Percentiles rank a stretch among this genome's conserved stretches.
phyloP scores from a whole-genome alignment of 1,140 invertebrate species.

The Neotoxoptera formosana region DNA sequence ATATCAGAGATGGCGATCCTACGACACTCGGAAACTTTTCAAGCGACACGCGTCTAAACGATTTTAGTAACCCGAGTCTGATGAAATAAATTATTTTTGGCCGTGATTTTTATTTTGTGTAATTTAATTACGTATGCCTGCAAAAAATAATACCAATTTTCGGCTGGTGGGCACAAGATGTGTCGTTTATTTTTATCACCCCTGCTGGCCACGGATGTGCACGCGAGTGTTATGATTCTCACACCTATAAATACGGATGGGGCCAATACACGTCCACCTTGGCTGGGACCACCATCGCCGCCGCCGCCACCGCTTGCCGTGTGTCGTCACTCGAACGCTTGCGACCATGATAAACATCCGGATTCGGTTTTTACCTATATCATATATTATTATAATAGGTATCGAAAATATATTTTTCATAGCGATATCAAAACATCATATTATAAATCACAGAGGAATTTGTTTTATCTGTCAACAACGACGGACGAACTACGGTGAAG shows the following conservation, averaged over 20 bases:
- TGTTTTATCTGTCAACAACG: background rate
- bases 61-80: background rate
- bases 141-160: too few species aligned
- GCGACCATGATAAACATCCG: background rate
- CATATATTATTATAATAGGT: too few species aligned
- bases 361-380: background rate
- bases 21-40: background rate
- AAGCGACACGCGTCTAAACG: background rate
- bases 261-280: slow-evolving; percentile 9
- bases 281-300: background rate
- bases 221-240: background rate
- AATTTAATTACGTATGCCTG: too few species aligned
- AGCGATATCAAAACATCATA: too few species aligned
- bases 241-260: background rate
- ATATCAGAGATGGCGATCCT: too few species aligned
- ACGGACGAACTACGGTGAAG: background rate
- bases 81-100: background rate
- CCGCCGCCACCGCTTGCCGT: too few species aligned
- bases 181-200: background rate
- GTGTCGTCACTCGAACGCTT: background rate
- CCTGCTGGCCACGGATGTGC: background rate
- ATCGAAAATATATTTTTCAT: background rate
- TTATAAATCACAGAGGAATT: background rate
- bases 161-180: background rate
- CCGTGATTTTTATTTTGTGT: background rate